A percentile compares a stretch with the other conserved stretches of the same genome.
These are phyloP conservation scores for Apus apus DNA, from an alignment of 2,113 vertebrate genomes.

Conservation along the genomic window DNA sequence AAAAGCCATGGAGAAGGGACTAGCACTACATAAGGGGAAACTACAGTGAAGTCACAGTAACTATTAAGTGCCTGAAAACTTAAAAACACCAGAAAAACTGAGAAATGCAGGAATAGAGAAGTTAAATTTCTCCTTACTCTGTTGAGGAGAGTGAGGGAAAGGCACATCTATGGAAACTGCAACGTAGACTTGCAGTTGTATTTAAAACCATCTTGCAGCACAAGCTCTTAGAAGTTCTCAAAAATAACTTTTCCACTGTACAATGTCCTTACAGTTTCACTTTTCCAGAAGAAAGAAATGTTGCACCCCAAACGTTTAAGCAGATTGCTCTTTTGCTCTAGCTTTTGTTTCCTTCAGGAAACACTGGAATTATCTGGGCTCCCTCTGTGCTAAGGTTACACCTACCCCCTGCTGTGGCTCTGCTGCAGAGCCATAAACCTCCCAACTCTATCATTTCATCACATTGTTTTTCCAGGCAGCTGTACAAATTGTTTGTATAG, in stretches of 20 bases:
- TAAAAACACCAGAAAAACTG: not conserved
- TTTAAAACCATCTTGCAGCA: not conserved
- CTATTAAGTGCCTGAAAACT: not conserved
- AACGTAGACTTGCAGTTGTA: not conserved
- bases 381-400: not conserved
- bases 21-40: not conserved
- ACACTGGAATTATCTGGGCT: conserved; percentile 11
- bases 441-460: not conserved
- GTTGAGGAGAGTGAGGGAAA: not conserved
- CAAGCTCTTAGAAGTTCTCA: not conserved
- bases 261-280: not conserved
- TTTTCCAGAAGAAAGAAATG: not conserved
- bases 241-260: not conserved
- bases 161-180: not conserved
- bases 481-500: not conserved
- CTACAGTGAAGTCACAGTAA: not conserved
- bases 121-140: not conserved
- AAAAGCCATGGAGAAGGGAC: not conserved
- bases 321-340: not conserved
- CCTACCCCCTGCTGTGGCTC: not conserved
- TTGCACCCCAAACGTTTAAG: not conserved
- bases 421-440: not conserved
- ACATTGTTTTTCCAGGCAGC: not conserved
- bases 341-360: conserved; percentile 46
- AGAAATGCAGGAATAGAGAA: not conserved